Evolutionary conservation across 2,888 invertebrate genomes (phyloP).

Genomic region (Electrophaes corylata): DNA sequence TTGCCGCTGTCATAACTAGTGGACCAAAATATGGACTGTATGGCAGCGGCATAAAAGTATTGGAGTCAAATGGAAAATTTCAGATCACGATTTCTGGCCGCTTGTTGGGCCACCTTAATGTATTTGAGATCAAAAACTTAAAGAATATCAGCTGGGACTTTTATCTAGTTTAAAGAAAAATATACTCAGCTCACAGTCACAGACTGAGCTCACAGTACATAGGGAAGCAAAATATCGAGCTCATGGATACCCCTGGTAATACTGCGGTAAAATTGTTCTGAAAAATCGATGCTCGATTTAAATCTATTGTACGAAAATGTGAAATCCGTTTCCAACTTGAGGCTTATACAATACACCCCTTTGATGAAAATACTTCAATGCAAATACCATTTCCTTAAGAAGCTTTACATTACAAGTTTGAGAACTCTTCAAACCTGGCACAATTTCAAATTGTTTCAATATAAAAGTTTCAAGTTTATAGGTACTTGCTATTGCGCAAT

Average conservation of each 20-base stretch:
- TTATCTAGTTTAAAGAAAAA: too few species aligned
- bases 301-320: background rate
- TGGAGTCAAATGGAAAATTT: too few species aligned
- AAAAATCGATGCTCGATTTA: background rate
- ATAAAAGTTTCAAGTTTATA: conserved; percentile 24
- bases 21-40: background rate
- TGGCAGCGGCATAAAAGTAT: background rate
- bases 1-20: background rate
- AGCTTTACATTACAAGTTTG: conserved; percentile 11
- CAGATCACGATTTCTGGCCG: too few species aligned
- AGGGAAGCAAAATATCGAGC: too few species aligned
- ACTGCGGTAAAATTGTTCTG: too few species aligned
- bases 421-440: conserved; percentile 14
- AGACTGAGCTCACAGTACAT: too few species aligned
- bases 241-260: too few species aligned
- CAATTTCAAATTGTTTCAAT: conserved; percentile 26
- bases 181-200: too few species aligned
- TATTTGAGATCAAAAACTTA: too few species aligned
- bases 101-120: too few species aligned
- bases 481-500: conserved; percentile 13
- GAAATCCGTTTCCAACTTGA: background rate
- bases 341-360: background rate
- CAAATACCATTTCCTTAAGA: conserved; percentile 3
- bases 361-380: conserved; percentile 9
- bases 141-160: too few species aligned